These are phyloP conservation scores for Mobula hypostoma DNA, from an alignment of 2,113 vertebrate genomes.

Conservation along the genomic window DNA sequence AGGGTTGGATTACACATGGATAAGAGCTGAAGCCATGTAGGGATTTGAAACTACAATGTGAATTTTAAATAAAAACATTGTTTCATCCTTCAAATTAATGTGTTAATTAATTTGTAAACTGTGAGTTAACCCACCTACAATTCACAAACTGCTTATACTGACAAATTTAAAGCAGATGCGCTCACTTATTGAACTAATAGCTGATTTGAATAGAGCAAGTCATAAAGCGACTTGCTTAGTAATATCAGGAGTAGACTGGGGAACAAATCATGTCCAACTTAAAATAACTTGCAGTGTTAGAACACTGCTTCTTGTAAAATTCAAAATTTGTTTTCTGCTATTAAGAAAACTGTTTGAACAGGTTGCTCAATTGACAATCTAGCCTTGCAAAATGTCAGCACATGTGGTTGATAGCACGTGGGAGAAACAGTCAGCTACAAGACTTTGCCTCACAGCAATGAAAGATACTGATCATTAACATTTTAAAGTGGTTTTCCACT, in stretches of 20 bases:
- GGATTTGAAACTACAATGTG: no score
- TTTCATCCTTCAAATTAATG: neutral
- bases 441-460: no score
- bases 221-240: conserved; percentile 21
- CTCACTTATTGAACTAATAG: neutral
- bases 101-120: neutral
- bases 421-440: neutral
- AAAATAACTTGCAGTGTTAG: neutral
- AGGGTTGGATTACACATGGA: no score
- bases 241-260: neutral
- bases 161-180: neutral
- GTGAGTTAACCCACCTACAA: neutral
- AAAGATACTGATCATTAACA: neutral
- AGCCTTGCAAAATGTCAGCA: neutral
- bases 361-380: neutral
- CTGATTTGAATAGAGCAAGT: neutral
- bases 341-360: neutral
- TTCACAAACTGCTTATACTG: neutral
- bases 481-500: neutral
- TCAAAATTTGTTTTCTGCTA: neutral
- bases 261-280: neutral
- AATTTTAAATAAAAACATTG: neutral
- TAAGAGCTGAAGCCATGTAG: no score
- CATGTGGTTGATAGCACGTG: neutral
- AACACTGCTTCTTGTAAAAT: neutral